phyloP scores from a whole-genome alignment of 2,888 invertebrate species.

The Formica aserva region DNA sequence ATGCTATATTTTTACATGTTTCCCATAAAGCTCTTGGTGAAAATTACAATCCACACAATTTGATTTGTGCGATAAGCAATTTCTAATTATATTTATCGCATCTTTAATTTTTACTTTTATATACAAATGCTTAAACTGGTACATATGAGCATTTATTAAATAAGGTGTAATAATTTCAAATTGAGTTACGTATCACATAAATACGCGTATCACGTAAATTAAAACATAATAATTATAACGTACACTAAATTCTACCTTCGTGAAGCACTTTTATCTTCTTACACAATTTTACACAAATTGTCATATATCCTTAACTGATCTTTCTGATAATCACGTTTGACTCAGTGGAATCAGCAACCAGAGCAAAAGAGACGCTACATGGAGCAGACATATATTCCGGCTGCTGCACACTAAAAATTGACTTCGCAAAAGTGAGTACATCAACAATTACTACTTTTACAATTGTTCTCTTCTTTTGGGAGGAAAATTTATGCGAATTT shows the following conservation, averaged over 20 bases:
- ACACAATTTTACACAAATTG: conserved; percentile 8
- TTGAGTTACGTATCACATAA: background rate
- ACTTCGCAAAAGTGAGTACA: conserved; percentile 96
- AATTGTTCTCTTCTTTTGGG: background rate
- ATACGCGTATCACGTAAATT: background rate
- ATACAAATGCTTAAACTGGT: background rate
- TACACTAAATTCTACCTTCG: background rate
- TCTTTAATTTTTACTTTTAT: background rate
- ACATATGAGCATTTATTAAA: background rate
- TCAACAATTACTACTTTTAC: conserved; percentile 17
- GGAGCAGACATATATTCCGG: conserved; percentile 99
- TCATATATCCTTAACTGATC: conserved; percentile 78
- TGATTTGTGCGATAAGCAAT: background rate
- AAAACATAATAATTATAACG: background rate
- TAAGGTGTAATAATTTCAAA: background rate
- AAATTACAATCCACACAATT: background rate
- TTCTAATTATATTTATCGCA: background rate
- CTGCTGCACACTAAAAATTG: conserved; percentile 99
- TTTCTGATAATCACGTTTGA: conserved; percentile 94
- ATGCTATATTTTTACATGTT: background rate
- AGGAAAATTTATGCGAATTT: conserved; percentile 17
- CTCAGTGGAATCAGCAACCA: conserved; percentile 95
- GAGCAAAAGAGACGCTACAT: conserved; percentile 97
- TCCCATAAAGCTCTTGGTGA: background rate
- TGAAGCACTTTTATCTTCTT: background rate